phyloP scores from a whole-genome alignment of 2,797 vertebrate genomes.

The Merluccius polli region DNA sequence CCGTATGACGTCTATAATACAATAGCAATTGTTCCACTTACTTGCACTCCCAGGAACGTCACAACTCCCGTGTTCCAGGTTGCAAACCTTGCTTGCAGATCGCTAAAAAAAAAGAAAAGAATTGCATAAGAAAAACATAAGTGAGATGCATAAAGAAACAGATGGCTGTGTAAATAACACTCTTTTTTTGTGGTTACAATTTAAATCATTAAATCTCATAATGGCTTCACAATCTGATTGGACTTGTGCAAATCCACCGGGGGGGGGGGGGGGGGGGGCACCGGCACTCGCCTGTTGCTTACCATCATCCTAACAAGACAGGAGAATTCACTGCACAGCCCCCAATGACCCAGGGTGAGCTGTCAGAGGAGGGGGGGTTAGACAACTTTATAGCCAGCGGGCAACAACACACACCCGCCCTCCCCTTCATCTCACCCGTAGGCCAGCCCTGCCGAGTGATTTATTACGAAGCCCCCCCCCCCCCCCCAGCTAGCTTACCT shows the following conservation, averaged over 20 bases:
- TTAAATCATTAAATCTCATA: neutral
- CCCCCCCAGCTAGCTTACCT: neutral
- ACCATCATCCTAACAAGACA: no score
- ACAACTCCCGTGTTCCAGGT: no score
- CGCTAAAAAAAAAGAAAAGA: slow-evolving; percentile 63
- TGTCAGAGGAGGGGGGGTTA: slow-evolving; percentile 6
- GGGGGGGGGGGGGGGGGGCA: no score
- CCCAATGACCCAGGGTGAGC: slow-evolving; percentile 17
- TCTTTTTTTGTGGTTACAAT: neutral
- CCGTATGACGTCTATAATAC: no score
- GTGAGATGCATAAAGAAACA: slow-evolving; percentile 2
- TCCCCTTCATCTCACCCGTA: neutral
- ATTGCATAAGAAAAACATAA: slow-evolving; percentile 7
- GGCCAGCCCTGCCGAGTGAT: neutral
- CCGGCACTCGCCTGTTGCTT: no score
- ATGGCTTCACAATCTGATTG: neutral
- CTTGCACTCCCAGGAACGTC: no score
- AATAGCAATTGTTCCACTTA: no score
- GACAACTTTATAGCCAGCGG: slow-evolving; percentile 50
- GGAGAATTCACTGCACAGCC: slow-evolving; percentile 49
- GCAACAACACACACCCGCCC: slow-evolving; percentile 30
- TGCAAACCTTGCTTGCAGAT: no score
- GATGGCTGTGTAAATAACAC: neutral
- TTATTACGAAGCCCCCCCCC: neutral
- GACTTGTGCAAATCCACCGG: neutral